Percentiles rank a stretch among this genome's conserved stretches.
Evolutionary conservation across 2,797 vertebrate species (phyloP).

Genomic region (Periophthalmus magnuspinnatus): DNA sequence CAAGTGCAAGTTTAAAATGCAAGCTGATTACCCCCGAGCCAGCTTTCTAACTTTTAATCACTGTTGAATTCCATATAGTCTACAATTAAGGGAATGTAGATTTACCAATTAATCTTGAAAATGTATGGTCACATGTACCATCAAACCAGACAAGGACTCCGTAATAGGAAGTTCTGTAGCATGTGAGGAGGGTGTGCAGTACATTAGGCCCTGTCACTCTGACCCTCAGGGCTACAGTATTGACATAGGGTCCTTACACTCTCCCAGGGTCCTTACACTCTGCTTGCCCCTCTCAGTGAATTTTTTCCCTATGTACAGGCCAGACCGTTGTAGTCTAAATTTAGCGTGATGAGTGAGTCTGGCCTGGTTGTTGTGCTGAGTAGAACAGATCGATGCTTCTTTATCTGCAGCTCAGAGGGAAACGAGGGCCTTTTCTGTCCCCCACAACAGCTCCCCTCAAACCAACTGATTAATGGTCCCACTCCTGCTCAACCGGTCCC

Average conservation of each 20-base stretch:
- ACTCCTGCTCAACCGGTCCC: constrained; percentile 1
- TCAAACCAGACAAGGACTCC: neutral
- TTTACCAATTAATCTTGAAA: too few species aligned
- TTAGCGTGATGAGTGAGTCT: constrained; percentile 57
- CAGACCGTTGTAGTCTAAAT: constrained; percentile 57
- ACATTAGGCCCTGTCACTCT: neutral
- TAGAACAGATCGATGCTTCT: constrained; percentile 64
- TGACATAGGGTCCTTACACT: neutral
- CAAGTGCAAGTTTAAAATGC: too few species aligned
- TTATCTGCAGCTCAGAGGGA: constrained; percentile 66
- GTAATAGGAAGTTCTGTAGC: neutral
- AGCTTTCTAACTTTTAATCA: too few species aligned
- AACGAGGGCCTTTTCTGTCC: constrained; percentile 50
- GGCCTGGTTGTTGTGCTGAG: constrained; percentile 61
- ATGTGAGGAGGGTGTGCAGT: neutral
- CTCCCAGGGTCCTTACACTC: neutral
- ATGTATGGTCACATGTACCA: too few species aligned
- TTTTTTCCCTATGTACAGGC: constrained; percentile 21
- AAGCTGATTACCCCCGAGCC: too few species aligned
- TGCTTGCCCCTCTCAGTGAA: neutral
- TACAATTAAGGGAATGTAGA: too few species aligned
- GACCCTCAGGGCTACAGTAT: neutral
- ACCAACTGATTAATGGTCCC: constrained; percentile 44
- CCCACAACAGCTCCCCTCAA: constrained; percentile 45
- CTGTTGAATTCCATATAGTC: too few species aligned